Base-by-base conservation (phyloP, 2,888 invertebrate species). In the Dendrolimus pini region DNA sequence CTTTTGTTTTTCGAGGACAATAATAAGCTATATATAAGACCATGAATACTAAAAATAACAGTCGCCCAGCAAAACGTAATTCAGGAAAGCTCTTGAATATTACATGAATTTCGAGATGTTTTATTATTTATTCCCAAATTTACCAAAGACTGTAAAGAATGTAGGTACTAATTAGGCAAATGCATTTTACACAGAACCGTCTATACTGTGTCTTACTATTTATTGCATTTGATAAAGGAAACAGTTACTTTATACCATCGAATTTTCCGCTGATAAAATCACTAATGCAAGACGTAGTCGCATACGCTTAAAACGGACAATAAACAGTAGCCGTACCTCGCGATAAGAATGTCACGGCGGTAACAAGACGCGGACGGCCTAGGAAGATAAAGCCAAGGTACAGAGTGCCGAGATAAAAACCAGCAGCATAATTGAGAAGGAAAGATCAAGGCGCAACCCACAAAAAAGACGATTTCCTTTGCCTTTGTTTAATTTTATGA, bases 391-490 rank as follows among this genome's bases (percentile, higher is more conserved):
- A 58, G 60, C 62, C 62, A 61, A 64, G 60, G 60, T 56, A 61
- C 58, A 53, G 41, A 52, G 41, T 62, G 60, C 58, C 58, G 60
- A 63, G 61, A 64, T 65, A 63, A 68, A 65, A 62, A 61, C 9
- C 58, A 60, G 63, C 62, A 60, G 64, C 67, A 64, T 66, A 66
- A 71, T 71, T 68, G 70, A 64, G 57, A 64, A 57, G 61, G 30
- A 67, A 69, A 71, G 65, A 67, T 71, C 66, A 71, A 67, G 67
- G 63, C 61, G 59, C 63, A 53, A 47, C 47, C 47, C 6, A 47
- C 47, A 47, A 47, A 30, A 30, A 47, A 47, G 60, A 62, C 60
- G 56, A 60, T 61, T 60, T 30, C 9, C 12, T 47, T 47, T 47
- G 47, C 9, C 47, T 47, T 47, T 47, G 47, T 47, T 47, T 53